phyloP scores from a whole-genome alignment of 2,888 invertebrate genomes.

The Antheraea assamensis region DNA sequence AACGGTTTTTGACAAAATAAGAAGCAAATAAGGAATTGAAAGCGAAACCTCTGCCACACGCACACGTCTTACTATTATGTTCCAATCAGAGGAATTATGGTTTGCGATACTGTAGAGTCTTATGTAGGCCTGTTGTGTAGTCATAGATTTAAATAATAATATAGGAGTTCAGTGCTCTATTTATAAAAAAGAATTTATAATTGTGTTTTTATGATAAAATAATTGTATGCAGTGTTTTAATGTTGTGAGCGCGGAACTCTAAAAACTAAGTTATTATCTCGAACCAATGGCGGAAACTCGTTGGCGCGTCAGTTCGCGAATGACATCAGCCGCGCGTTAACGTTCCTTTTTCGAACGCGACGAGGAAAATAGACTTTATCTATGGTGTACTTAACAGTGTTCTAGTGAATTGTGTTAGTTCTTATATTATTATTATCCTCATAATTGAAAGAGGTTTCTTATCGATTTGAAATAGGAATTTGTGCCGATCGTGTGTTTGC shows the following conservation, averaged over 20 bases:
- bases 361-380: background rate
- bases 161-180: background rate
- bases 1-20: too few species aligned
- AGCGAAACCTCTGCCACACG: too few species aligned
- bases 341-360: slow-evolving; percentile 19
- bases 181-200: background rate
- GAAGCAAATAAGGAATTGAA: too few species aligned
- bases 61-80: too few species aligned
- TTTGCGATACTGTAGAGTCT: too few species aligned
- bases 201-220: background rate
- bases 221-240: background rate
- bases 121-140: too few species aligned
- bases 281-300: slow-evolving; percentile 31
- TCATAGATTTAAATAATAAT: too few species aligned
- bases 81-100: too few species aligned
- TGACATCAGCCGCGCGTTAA: slow-evolving; percentile 19
- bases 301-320: slow-evolving; percentile 30
- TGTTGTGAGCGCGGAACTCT: slow-evolving; percentile 27
- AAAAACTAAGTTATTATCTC: slow-evolving; percentile 32
- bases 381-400: slow-evolving; percentile 5
- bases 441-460: background rate
- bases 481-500: slow-evolving; percentile 18
- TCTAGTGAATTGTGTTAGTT: slow-evolving; percentile 1
- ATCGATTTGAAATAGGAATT: background rate
- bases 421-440: background rate